Conservation (phyloP, 2,888 invertebrate species). For the Empis livida region DNA sequence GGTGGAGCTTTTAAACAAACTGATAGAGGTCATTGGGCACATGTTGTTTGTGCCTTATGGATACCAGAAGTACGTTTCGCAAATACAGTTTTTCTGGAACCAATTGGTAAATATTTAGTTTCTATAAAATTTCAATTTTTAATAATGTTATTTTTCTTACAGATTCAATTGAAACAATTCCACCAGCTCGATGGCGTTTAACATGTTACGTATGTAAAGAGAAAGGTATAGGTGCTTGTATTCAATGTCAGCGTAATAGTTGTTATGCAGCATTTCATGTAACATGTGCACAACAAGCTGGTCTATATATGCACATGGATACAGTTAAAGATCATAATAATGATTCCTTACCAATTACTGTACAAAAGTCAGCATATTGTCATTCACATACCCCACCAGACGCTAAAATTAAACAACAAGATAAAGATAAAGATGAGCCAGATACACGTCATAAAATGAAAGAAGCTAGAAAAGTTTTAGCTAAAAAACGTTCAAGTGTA, state of each 20-base stretch:
- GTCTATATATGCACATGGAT: slow-evolving; percentile 92
- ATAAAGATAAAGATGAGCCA: slow-evolving; percentile 41
- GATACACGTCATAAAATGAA: slow-evolving; percentile 72
- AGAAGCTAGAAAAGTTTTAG: slow-evolving; percentile 73
- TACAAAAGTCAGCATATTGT: slow-evolving; percentile 93
- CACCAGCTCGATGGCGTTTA: slow-evolving; percentile 90
- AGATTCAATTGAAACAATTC: slow-evolving; percentile 93
- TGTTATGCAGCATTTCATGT: slow-evolving; percentile 98
- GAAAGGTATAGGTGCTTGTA: slow-evolving; percentile 86
- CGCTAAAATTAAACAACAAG: slow-evolving; percentile 30
- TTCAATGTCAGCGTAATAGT: slow-evolving; percentile 93
- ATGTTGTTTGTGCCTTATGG: slow-evolving; percentile 98
- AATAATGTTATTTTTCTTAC: slow-evolving; percentile 3
- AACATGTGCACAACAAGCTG: slow-evolving; percentile 94
- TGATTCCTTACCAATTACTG: slow-evolving; percentile 61
- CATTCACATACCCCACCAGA: slow-evolving; percentile 66
- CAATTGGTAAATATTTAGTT: slow-evolving; percentile 50
- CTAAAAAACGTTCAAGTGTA: slow-evolving; percentile 78
- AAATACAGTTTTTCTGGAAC: slow-evolving; percentile 94
- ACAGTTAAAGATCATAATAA: slow-evolving; percentile 56
- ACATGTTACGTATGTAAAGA: slow-evolving; percentile 95
- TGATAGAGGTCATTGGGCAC: slow-evolving; percentile 90
- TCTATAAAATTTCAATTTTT: neutral
- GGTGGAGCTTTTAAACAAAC: slow-evolving; percentile 99
- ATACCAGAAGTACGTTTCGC: slow-evolving; percentile 97